Evolutionary conservation across 2,797 vertebrate genomes (phyloP), one percentile per base, ranked within the genome.

Genomic region (Lates japonicus): DNA sequence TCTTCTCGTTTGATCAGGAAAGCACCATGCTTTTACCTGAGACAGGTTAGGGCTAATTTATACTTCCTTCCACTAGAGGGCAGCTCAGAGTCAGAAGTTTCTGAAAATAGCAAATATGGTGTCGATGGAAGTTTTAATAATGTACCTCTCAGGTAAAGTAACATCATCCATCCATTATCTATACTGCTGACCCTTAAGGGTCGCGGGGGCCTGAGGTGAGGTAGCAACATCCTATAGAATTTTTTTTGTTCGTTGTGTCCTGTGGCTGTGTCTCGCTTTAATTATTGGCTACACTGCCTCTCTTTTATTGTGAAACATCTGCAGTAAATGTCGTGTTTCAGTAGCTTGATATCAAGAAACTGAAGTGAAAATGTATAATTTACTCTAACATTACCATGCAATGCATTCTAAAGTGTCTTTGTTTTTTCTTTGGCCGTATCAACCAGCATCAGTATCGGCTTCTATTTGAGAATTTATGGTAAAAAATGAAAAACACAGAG

Each of bases 391-490:
- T 31, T 55, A 55, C 13, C 2, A 31, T 55, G 13, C 6, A 29
- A 8, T 55, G 8, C 33, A 51, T 57, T n/a, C 25, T 17, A 11
- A 33, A 16, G 54, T 3, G n/a, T 58, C 13, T 37, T 39, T 46
- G 4, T 46, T 52, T 55, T 54, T 31, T 37, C 13, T 41, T 41
- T 49, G 16, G 10, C 11, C 5, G 14, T 35, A 48, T 44, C 29
- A 33, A 25, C 0, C 22, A 61, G 20, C 22, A 60, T 63, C 39
- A 46, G 22, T 54, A 2, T 9, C 41, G 19, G 46, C 55, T 60
- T 57, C 7, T 67, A 73, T 78, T 89, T 81, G 74, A 88, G 74
- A 88, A 87, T 86, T 80, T 68, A 82, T 31, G 70, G 77, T 31
- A 37, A 51, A 29, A 86, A 83, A 73, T 54, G 5, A 70, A 83